Conservation (phyloP, 2,888 invertebrate species). For the Allolobophora icterica region DNA sequence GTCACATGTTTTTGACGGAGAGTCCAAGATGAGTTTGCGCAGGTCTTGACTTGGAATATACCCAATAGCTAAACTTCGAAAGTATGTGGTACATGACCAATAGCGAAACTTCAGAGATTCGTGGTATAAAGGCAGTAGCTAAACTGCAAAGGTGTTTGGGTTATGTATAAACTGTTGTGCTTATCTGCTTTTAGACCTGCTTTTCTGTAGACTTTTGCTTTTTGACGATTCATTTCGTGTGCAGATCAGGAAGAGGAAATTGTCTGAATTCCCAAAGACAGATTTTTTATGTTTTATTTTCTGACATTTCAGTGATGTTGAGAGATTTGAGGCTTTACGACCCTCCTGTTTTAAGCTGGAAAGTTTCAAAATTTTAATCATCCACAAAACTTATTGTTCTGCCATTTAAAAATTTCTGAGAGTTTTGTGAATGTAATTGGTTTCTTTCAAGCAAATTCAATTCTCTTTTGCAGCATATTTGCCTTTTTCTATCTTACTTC, state of each 20-base stretch:
- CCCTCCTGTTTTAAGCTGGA: neutral
- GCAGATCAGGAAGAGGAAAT: neutral
- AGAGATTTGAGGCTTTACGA: neutral
- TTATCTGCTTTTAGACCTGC: neutral
- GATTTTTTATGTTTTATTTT: neutral
- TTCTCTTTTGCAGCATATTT: neutral
- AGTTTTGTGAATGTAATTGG: neutral
- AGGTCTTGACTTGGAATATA: too few relatives aligned
- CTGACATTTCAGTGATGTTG: neutral
- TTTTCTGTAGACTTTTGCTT: constrained; percentile 5
- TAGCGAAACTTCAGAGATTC: too few relatives aligned
- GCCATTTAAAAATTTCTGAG: neutral
- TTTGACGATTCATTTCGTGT: neutral
- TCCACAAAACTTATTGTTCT: neutral
- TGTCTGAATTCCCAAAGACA: neutral
- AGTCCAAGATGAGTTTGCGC: too few relatives aligned
- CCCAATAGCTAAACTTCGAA: too few relatives aligned
- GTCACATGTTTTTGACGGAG: too few relatives aligned
- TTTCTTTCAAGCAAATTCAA: neutral
- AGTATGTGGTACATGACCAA: too few relatives aligned
- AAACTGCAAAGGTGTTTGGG: too few relatives aligned
- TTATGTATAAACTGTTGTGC: too few relatives aligned
- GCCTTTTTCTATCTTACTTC: too few relatives aligned
- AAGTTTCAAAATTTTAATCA: neutral
- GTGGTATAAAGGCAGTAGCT: too few relatives aligned